Base-by-base conservation (phyloP, 2,888 invertebrate species). In the Epinotia bilunana region DNA sequence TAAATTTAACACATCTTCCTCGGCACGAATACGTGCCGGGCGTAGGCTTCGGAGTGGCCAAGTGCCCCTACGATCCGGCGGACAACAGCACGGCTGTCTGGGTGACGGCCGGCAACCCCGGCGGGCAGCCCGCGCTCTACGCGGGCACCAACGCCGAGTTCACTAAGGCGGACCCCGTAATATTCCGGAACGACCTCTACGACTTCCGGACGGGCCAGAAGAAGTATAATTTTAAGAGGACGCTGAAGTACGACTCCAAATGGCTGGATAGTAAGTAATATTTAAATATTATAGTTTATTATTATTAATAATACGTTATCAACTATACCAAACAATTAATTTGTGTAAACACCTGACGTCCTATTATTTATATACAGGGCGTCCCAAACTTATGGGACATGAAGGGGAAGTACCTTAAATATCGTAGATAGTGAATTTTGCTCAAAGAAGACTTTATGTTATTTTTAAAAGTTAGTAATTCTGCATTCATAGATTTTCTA, bases 1-100 rank as follows among this genome's bases (percentile, higher is more conserved):
- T 95, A 79, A 95, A 95, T 82, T 86, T 95, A 75, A 95, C 95
- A 23, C 95, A 95, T 79, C 89, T 95, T 68, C 94, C 95, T 12
- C 89, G 95, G 67, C 95, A 95, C 83, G 95, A 95, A 82, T 95
- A 95, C 83, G 94, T 95, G 79, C 95, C 95, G 53, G 95, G 95
- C 73, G 94, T 95, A 73, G 96, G 96, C n/a, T 90, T 95, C 73
- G 96, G 96, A 33, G 95, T 95, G 73, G 97, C 96, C 65, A 95
- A 96, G 84, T 96, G 96, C 85, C 96, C 97, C 12, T 96, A 96
- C 84, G 96, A 96, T 89, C 96, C 96, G 0, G 95, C 95, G 75
- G 96, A 97, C 88, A 97, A 97, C 91, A 96, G 96, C 81, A 97
- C 97, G 2, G 96, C 96, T 5, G 95, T 97, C 55, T 96, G 96